phyloP scores from a whole-genome alignment of 2,888 invertebrate species.

The Boloria selene region DNA sequence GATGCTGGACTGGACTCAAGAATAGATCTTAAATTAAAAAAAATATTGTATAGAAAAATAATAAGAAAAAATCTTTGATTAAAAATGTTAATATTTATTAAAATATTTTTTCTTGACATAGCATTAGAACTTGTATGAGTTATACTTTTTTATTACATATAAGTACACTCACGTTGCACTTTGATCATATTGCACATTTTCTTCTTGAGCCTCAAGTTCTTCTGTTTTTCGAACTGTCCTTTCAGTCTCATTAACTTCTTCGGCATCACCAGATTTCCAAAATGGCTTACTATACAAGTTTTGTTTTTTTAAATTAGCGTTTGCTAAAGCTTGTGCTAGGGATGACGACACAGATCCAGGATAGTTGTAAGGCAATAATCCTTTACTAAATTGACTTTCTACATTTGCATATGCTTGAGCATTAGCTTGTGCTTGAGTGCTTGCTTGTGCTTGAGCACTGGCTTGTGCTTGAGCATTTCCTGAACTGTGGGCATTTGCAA shows the following conservation, averaged over 20 bases:
- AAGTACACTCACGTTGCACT: too few species aligned
- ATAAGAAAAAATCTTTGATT: background rate
- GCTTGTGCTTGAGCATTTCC: slow-evolving; percentile 31
- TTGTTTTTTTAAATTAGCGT: slow-evolving; percentile 1
- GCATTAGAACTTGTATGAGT: too few species aligned
- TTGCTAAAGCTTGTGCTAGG: slow-evolving; percentile 31
- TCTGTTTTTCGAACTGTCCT: background rate
- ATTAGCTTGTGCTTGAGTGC: slow-evolving; percentile 29
- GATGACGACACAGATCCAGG: background rate
- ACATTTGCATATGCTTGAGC: slow-evolving; percentile 31
- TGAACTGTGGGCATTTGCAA: slow-evolving; percentile 7
- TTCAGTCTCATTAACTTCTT: background rate
- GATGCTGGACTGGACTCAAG: background rate
- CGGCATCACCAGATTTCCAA: background rate
- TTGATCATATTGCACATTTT: too few species aligned
- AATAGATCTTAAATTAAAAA: background rate
- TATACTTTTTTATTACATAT: too few species aligned
- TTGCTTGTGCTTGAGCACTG: slow-evolving; percentile 16
- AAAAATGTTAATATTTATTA: too few species aligned
- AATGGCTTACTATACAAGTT: slow-evolving; percentile 3
- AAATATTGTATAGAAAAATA: background rate
- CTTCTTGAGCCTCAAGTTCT: too few species aligned
- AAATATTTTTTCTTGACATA: too few species aligned
- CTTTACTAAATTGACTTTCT: background rate
- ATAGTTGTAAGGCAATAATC: background rate